Conservation (phyloP, 2,888 invertebrate genomes). For the Caenorhabditis wallacei region DNA sequence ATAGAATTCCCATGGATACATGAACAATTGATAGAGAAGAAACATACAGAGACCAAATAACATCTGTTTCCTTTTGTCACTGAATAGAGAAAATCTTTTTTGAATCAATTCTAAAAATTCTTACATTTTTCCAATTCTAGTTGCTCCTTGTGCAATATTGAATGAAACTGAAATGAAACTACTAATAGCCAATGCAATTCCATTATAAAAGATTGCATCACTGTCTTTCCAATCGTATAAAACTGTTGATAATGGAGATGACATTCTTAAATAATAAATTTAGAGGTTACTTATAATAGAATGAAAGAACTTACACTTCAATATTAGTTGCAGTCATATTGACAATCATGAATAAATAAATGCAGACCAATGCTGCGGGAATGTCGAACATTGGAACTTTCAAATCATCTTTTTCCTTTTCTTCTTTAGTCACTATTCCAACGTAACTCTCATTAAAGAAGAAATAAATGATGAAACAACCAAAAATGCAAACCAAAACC, state of each 20-base stretch:
- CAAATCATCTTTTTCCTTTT: conserved; percentile 59
- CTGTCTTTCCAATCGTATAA: conserved; percentile 71
- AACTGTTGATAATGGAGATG: conserved; percentile 69
- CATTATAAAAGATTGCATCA: conserved; percentile 70
- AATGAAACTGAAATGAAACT: conserved; percentile 66
- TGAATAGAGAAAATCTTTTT: conserved; percentile 8
- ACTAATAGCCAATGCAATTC: conserved; percentile 62
- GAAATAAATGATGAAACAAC: conserved; percentile 59
- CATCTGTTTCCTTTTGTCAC: conserved; percentile 68
- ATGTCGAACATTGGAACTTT: conserved; percentile 71
- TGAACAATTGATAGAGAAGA: conserved; percentile 53
- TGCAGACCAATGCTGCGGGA: conserved; percentile 66
- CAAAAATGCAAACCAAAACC: conserved; percentile 58
- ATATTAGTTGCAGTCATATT: conserved; percentile 71
- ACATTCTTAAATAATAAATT: conserved; percentile 39
- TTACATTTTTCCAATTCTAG: conserved; percentile 69
- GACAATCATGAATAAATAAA: conserved; percentile 72
- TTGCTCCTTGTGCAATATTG: conserved; percentile 65
- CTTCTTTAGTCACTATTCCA: conserved; percentile 68
- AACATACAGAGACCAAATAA: conserved; percentile 66
- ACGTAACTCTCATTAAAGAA: conserved; percentile 73
- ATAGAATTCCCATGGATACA: conserved; percentile 64
- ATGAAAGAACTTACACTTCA: conserved; percentile 65
- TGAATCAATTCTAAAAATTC: not conserved
- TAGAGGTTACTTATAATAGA: conserved; percentile 1